Base-by-base conservation (phyloP, 2,797 vertebrate species). In the Amblyraja radiata region DNA sequence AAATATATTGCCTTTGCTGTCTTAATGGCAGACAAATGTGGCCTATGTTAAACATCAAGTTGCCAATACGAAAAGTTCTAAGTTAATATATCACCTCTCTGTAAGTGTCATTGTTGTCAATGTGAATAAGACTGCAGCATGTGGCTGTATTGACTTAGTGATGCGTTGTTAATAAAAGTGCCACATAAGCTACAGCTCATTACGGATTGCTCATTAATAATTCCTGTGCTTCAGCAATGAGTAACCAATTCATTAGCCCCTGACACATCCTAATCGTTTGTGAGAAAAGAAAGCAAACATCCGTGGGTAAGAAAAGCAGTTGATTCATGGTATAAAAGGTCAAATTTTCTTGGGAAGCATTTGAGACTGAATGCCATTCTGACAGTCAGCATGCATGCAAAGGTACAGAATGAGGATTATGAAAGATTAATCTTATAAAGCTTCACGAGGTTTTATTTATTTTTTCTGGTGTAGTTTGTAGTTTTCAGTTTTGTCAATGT, bases 131-230 rank as follows among this genome's bases (percentile, higher is more conserved):
- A 18, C 7, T 74, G 90, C 73, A 76, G 54, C 36, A 16, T 58
- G 32, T 1, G 11, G 7, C 46, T 46, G 4, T 63, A 46, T 25
- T 28, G 54, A 73, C 8, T 14, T 8, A 7, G 25, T 92, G 90
- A 92, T 36, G 14, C 39, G 54, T 9, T 32, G 18, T 71, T 71
- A 65, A 39, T 23, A 65, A 39, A 13, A 16, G 32, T 90, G 16
- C 39, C 28, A 58, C 25, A 61, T 88, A 14, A 88, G 61, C 61
- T 68, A 32, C 61, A 65, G 84, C 61, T 88, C 54, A 88, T 68
- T 86, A 86, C 86, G 61, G 91, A 74, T 46, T 46, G 16, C 28
- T 86, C 23, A 63, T 91, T 74, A 54, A 92, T 74, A 92, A 92
- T 2, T 90, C 46, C 86, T 90, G 71, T 21, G 54, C 25, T 73